These are phyloP conservation scores for Rhyacichthys aspro DNA, from an alignment of 2,797 vertebrate genomes.

Conservation along the genomic window DNA sequence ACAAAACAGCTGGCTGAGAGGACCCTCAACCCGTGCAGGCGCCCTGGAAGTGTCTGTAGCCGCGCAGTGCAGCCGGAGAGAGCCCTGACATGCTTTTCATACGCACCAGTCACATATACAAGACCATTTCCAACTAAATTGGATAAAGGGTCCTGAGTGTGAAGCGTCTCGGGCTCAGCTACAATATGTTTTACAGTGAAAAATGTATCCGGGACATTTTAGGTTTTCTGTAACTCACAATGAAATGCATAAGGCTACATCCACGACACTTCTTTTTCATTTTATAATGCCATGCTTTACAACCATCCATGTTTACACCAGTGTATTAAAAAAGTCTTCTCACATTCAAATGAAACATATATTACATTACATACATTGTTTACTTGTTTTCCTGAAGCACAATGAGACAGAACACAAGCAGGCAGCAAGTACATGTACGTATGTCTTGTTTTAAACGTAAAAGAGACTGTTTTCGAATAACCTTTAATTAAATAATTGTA, in stretches of 20 bases:
- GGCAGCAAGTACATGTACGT: no score
- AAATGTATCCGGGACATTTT: not conserved
- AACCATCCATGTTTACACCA: no score
- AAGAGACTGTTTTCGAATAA: no score
- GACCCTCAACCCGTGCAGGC: conserved; percentile 86
- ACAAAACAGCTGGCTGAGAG: conserved; percentile 92
- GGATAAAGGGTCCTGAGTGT: conserved; percentile 79
- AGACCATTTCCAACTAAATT: conserved; percentile 91
- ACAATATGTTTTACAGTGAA: conserved; percentile 44
- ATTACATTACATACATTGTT: no score
- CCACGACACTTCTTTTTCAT: not conserved
- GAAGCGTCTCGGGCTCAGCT: conserved; percentile 83
- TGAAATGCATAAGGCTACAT: not conserved
- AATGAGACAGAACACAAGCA: no score
- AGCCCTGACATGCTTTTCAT: conserved; percentile 88
- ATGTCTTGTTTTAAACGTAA: no score
- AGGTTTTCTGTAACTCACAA: not conserved
- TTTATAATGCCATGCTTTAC: conserved; percentile 1
- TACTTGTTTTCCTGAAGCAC: no score
- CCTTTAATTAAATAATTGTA: no score
- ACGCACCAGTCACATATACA: conserved; percentile 87
- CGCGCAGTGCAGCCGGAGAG: conserved; percentile 82
- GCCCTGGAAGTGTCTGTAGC: conserved; percentile 87
- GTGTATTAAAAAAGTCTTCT: no score
- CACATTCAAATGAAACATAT: no score